Conservation (phyloP, 2,888 invertebrate species). For the Andricus quercusramuli region DNA sequence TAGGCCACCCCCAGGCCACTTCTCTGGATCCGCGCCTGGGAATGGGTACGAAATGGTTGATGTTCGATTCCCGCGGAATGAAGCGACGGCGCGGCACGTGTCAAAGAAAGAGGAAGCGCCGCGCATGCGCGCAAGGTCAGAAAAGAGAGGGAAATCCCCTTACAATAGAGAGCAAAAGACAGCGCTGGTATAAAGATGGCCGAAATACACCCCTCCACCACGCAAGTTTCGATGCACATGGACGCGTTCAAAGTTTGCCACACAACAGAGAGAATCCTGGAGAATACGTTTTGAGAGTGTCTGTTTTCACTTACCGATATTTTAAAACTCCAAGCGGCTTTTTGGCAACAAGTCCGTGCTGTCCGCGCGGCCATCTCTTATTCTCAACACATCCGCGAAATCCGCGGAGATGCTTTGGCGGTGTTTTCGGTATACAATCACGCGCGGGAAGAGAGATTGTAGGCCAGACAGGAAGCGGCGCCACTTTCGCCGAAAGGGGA, state of each 20-base stretch:
- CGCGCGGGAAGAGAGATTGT: constrained; percentile 20
- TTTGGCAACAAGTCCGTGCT: constrained; percentile 28
- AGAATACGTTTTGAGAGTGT: constrained; percentile 43
- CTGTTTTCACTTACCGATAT: constrained; percentile 61
- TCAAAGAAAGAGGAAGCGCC: constrained; percentile 63
- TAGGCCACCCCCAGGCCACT: too few relatives aligned
- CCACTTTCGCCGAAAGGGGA: constrained; percentile 52
- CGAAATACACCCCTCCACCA: constrained; percentile 56
- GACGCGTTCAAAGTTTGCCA: constrained; percentile 41
- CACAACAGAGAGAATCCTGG: constrained; percentile 41
- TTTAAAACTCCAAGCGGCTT: constrained; percentile 36
- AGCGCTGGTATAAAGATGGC: constrained; percentile 64
- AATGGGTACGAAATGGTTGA: constrained; percentile 6
- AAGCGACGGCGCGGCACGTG: constrained; percentile 67
- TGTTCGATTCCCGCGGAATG: constrained; percentile 16
- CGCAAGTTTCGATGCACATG: constrained; percentile 42
- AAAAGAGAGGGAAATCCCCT: background rate
- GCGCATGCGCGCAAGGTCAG: constrained; percentile 61
- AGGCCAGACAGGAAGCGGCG: constrained; percentile 42
- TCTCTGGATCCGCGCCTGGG: background rate
- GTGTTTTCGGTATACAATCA: constrained; percentile 19
- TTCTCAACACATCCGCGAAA: constrained; percentile 52
- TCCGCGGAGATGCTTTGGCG: constrained; percentile 12
- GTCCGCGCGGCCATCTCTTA: constrained; percentile 42
- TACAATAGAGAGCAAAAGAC: background rate